Percentiles rank a stretch among this genome's conserved stretches.
phyloP scores from a whole-genome alignment of 2,113 vertebrate genomes.

The Myiozetetes cayanensis region DNA sequence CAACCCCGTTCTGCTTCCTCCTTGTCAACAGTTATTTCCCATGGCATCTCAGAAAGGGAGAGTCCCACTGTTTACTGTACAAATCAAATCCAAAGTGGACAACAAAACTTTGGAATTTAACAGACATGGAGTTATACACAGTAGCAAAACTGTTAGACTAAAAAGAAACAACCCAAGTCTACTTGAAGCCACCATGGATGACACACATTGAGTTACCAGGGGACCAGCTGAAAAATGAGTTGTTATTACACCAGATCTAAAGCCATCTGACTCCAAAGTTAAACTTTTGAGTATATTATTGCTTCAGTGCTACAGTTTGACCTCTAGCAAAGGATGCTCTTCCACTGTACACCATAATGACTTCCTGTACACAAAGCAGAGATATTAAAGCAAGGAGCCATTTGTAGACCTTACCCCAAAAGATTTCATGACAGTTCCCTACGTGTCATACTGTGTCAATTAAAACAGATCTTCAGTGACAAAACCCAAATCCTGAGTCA shows the following conservation, averaged over 20 bases:
- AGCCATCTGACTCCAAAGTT: background rate
- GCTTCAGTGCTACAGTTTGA: background rate
- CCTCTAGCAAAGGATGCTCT: background rate
- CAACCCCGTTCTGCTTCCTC: constrained; percentile 15
- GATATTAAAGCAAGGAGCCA: background rate
- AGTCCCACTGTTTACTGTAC: background rate
- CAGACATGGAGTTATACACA: background rate
- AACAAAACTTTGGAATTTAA: constrained; percentile 14
- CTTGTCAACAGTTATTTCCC: background rate
- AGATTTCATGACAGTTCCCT: background rate
- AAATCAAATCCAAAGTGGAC: constrained; percentile 36
- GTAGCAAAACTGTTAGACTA: constrained; percentile 1
- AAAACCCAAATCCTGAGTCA: background rate
- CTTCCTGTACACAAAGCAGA: background rate
- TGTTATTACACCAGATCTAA: background rate
- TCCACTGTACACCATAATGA: background rate
- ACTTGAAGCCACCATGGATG: background rate
- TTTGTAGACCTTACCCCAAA: background rate
- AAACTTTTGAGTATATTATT: background rate
- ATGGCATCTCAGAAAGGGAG: background rate
- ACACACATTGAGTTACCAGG: constrained; percentile 17
- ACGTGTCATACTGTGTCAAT: too few species aligned
- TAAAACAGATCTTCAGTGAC: background rate
- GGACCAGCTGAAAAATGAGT: constrained; percentile 14
- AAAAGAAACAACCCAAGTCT: constrained; percentile 13